Evolutionary conservation across 1,140 invertebrate species (phyloP), one percentile per base, ranked within the genome.

Genomic region (Cecropterus lyciades): DNA sequence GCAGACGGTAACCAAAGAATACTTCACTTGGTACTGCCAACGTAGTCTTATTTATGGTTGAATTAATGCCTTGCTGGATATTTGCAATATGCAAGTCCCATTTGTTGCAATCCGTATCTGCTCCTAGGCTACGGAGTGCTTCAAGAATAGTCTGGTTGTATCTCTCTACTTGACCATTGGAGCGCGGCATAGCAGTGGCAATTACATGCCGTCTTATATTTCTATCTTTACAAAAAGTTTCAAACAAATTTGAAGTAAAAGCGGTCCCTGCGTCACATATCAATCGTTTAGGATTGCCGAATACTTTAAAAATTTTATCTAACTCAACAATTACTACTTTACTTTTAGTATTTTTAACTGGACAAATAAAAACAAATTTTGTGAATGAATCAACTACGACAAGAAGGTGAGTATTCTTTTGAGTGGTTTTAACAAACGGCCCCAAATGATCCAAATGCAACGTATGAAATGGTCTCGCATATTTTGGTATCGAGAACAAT

Each of bases 41-140:
- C n/a, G 65, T 67, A 14, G 65, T 59, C 42, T 43, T 67, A 52
- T 67, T 59, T n/a, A 59, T 59, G 1, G 55, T 67, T 13, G 53
- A 56, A 56, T 66, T 66, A 14, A 57, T 56, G 16, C 64, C 64
- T 48, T 57, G 53, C 24, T 66, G 64, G 3, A 66, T 57, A 11
- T 40, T 66, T 17, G 27, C 10, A 15, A 57, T 42, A 5, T 49
- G 27, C 1, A 10, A 14, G 30, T 66, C 53, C 64, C 53, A 66
- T 30, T 56, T 51, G 30, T 66, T 56, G 20, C 56, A 33, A 13
- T 66, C 64, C 1, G 43, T 66, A 46, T 66, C 45, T 3, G 53
- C 64, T 40, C 53, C 64, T 15, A 57, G 40, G 11, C 64, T 66
- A 7, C 64, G 43, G 2, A 64, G 40, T 27, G 49, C 60, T 20